Conservation (phyloP, 1,140 invertebrate species). For the Brachionus rubens region DNA sequence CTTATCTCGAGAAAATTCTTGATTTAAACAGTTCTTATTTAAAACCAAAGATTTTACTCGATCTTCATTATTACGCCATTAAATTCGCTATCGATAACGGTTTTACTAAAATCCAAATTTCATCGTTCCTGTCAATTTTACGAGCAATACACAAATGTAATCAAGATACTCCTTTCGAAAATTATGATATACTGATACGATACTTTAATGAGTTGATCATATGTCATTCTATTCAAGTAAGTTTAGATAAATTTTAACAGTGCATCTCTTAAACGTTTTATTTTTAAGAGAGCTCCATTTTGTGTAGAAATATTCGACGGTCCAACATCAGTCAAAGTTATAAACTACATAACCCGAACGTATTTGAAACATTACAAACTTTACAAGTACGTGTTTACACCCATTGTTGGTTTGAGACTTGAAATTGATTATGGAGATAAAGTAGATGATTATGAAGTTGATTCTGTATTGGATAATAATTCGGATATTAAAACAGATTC, state of each 20-base stretch:
- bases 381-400: conserved; percentile 33
- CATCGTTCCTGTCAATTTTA: conserved; percentile 26
- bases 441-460: not conserved
- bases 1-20: conserved; percentile 27
- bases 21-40: conserved; percentile 10
- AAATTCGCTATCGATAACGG: conserved; percentile 27
- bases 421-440: conserved; percentile 23
- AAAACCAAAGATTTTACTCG: conserved; percentile 26
- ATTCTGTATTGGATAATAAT: conserved; percentile 7
- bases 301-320: conserved; percentile 31
- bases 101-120: conserved; percentile 36
- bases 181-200: not conserved
- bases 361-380: conserved; percentile 41
- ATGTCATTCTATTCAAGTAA: conserved; percentile 38
- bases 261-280: conserved; percentile 3
- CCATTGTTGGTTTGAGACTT: conserved; percentile 5
- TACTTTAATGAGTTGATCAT: conserved; percentile 38
- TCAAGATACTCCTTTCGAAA: conserved; percentile 40
- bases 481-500: conserved; percentile 26
- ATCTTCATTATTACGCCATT: conserved; percentile 37
- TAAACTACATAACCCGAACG: not conserved
- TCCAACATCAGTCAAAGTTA: not conserved
- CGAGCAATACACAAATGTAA: conserved; percentile 35
- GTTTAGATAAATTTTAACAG: not conserved
- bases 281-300: conserved; percentile 25